A percentile compares a stretch with the other conserved stretches of the same genome.
Evolutionary conservation across 92 coral and sea anemone species (phyloP).

Genomic region (Galaxea fascicularis): DNA sequence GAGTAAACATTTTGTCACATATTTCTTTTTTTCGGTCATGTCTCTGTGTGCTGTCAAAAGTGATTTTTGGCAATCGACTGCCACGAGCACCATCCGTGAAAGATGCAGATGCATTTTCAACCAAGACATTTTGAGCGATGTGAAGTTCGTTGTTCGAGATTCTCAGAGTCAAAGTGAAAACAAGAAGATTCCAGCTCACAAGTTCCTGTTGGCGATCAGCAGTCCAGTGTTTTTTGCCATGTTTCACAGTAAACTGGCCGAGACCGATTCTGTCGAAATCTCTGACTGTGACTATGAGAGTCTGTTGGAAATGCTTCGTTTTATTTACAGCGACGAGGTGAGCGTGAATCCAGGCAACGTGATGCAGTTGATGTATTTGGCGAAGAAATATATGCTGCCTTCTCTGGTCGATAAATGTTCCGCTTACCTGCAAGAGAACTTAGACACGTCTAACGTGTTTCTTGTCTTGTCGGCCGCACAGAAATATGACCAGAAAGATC

Average conservation of each 20-base stretch:
- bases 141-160: conserved; percentile 21
- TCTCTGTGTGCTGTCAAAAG: not conserved
- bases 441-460: conserved; percentile 61
- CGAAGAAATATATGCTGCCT: conserved; percentile 72
- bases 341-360: conserved; percentile 55
- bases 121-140: conserved; percentile 37
- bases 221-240: conserved; percentile 80
- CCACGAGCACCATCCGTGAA: not conserved
- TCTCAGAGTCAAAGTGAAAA: conserved; percentile 17
- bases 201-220: conserved; percentile 62
- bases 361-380: conserved; percentile 59
- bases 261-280: conserved; percentile 65
- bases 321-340: conserved; percentile 61
- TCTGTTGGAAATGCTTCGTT: conserved; percentile 78
- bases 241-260: conserved; percentile 78
- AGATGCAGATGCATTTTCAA: conserved; percentile 30
- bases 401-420: conserved; percentile 58
- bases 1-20: no score
- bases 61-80: not conserved
- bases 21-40: not conserved
- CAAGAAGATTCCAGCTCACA: conserved; percentile 36
- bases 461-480: conserved; percentile 54
- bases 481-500: conserved; percentile 47
- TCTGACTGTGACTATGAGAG: conserved; percentile 78
- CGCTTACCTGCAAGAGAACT: conserved; percentile 9